A percentile compares a stretch with the other conserved stretches of the same genome.
phyloP scores from a whole-genome alignment of 2,888 invertebrate species.

The Cacoxenus indagator region DNA sequence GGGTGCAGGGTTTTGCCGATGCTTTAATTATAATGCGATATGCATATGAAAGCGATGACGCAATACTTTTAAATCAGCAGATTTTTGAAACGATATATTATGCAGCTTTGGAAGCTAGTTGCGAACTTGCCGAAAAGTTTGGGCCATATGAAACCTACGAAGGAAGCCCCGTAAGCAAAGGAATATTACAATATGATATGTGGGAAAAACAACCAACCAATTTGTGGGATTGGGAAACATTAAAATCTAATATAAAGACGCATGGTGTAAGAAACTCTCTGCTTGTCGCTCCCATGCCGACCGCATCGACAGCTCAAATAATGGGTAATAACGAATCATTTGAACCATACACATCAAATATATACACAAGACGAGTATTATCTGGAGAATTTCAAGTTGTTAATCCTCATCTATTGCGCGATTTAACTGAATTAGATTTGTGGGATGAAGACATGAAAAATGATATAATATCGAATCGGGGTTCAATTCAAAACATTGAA shows the following conservation, averaged over 20 bases:
- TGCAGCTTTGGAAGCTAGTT: conserved; percentile 96
- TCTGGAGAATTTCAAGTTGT: conserved; percentile 97
- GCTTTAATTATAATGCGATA: conserved; percentile 93
- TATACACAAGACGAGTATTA: conserved; percentile 92
- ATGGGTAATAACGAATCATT: conserved; percentile 98
- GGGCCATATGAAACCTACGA: conserved; percentile 93
- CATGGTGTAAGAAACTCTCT: conserved; percentile 95
- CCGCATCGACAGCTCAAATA: conserved; percentile 98
- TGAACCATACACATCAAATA: conserved; percentile 98
- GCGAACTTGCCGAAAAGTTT: conserved; percentile 87
- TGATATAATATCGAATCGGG: conserved; percentile 89
- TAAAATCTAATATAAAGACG: conserved; percentile 88
- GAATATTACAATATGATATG: conserved; percentile 97
- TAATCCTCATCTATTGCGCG: conserved; percentile 94
- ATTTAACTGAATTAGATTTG: conserved; percentile 89
- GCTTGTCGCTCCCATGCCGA: conserved; percentile 97
- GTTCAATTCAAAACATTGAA: conserved; percentile 92
- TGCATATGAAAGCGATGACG: conserved; percentile 92
- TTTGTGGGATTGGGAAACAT: conserved; percentile 88
- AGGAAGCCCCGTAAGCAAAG: conserved; percentile 94
- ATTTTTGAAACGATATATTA: conserved; percentile 99
- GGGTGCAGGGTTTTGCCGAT: conserved; percentile 98
- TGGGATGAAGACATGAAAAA: conserved; percentile 98
- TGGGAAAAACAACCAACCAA: conserved; percentile 91
- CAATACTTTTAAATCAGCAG: conserved; percentile 88